Percentiles rank a stretch among this genome's conserved stretches.
Conservation (phyloP, 1,140 invertebrate genomes). For the Parasteatoda tepidariorum region DNA sequence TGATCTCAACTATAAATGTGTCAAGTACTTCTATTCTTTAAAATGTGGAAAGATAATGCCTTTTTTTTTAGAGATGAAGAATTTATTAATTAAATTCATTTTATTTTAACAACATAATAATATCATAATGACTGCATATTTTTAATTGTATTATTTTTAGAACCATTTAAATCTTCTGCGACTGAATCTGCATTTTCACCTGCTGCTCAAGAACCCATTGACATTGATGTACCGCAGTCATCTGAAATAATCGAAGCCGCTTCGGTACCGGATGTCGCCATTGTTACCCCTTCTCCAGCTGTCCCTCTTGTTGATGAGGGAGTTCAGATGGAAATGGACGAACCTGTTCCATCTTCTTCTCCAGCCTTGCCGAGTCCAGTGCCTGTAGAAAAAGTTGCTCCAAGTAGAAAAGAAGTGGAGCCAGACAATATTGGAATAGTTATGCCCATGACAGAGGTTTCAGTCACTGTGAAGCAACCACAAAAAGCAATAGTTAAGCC, state of each 20-base stretch:
- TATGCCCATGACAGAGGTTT: conserved; percentile 25
- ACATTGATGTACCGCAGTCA: conserved; percentile 2
- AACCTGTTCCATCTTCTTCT: not conserved
- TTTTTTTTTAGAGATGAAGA: too few relatives aligned
- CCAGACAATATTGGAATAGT: conserved; percentile 42
- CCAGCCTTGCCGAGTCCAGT: not conserved
- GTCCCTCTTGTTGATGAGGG: conserved; percentile 21
- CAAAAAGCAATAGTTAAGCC: conserved; percentile 93
- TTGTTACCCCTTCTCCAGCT: conserved; percentile 43
- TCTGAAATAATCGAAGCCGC: conserved; percentile 5
- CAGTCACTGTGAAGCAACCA: conserved; percentile 62
- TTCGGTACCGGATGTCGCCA: conserved; percentile 32
- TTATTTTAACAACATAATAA: too few relatives aligned
- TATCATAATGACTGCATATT: too few relatives aligned
- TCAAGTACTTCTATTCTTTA: too few relatives aligned
- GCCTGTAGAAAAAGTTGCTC: conserved; percentile 33
- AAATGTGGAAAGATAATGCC: too few relatives aligned
- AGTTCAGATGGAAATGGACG: conserved; percentile 22
- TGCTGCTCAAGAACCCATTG: conserved; percentile 1
- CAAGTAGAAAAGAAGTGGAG: conserved; percentile 31
- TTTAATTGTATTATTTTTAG: not conserved
- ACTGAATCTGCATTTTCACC: conserved; percentile 49
- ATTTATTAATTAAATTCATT: too few relatives aligned
- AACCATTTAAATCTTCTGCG: conserved; percentile 34
- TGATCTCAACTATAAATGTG: too few relatives aligned